Evolutionary conservation across 2,888 invertebrate genomes (phyloP).

Genomic region (Matsumyia berberina): DNA sequence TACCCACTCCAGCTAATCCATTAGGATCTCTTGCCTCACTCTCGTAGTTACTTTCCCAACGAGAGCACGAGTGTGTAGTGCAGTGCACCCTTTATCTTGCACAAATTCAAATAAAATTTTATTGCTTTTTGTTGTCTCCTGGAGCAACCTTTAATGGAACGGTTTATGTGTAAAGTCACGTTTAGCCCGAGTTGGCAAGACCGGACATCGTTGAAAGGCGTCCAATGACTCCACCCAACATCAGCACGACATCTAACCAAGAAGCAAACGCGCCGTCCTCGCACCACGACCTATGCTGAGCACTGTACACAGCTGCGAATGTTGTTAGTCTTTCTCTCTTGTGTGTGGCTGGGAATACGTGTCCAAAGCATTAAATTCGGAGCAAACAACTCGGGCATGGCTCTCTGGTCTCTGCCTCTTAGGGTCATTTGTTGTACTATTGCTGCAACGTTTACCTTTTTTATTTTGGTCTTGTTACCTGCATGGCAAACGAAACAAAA

Average conservation of each 20-base stretch:
- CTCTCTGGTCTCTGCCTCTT: constrained; percentile 52
- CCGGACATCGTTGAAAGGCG: constrained; percentile 71
- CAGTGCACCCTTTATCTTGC: constrained; percentile 8
- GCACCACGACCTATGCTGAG: constrained; percentile 40
- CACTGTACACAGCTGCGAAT: constrained; percentile 31
- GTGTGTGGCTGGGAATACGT: constrained; percentile 51
- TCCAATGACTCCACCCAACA: constrained; percentile 73
- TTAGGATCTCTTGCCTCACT: not conserved
- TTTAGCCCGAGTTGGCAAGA: constrained; percentile 58
- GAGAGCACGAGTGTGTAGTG: not conserved
- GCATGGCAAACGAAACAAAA: constrained; percentile 50
- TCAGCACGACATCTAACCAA: constrained; percentile 57
- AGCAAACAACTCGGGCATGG: constrained; percentile 69
- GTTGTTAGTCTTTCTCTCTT: constrained; percentile 31
- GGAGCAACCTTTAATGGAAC: constrained; percentile 57
- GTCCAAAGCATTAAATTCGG: constrained; percentile 68
- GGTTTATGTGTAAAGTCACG: constrained; percentile 68
- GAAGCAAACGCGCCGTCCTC: constrained; percentile 40
- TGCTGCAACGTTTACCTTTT: constrained; percentile 47
- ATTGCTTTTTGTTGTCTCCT: constrained; percentile 44
- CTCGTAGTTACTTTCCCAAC: not conserved
- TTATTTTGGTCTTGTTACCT: constrained; percentile 30
- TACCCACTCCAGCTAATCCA: not conserved
- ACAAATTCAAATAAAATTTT: constrained; percentile 44
- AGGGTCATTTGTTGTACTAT: constrained; percentile 65